Conservation (phyloP, 2,888 invertebrate genomes). For the Syrphus vitripennis region DNA sequence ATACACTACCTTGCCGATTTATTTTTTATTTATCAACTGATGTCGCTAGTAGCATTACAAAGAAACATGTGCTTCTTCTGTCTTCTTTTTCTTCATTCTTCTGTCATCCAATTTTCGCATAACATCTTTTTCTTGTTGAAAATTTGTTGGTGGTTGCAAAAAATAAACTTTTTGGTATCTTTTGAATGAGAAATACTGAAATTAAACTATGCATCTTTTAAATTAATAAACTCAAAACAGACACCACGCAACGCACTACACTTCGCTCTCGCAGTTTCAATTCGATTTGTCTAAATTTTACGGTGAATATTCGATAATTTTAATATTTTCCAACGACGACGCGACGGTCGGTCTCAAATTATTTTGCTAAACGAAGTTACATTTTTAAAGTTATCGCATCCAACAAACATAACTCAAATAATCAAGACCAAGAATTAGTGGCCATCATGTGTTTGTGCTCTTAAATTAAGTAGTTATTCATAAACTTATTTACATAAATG, state of each 20-base stretch:
- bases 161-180: background rate
- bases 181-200: background rate
- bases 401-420: background rate
- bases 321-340: background rate
- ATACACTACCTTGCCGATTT: slow-evolving; percentile 2
- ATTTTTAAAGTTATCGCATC: background rate
- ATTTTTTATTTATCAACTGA: background rate
- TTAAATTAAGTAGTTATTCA: background rate
- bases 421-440: background rate
- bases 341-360: background rate
- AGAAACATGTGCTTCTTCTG: slow-evolving; percentile 10
- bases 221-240: background rate
- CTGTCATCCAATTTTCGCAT: slow-evolving; percentile 2
- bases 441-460: background rate
- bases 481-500: background rate
- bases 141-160: slow-evolving; percentile 9
- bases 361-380: background rate
- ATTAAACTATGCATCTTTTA: background rate
- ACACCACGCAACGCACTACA: background rate
- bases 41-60: background rate
- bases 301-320: background rate
- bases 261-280: background rate
- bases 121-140: slow-evolving; percentile 6
- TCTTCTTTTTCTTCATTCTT: background rate
- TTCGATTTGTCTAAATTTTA: background rate